Evolutionary conservation across 1,140 invertebrate species (phyloP).

Genomic region (Hyles vespertilio): DNA sequence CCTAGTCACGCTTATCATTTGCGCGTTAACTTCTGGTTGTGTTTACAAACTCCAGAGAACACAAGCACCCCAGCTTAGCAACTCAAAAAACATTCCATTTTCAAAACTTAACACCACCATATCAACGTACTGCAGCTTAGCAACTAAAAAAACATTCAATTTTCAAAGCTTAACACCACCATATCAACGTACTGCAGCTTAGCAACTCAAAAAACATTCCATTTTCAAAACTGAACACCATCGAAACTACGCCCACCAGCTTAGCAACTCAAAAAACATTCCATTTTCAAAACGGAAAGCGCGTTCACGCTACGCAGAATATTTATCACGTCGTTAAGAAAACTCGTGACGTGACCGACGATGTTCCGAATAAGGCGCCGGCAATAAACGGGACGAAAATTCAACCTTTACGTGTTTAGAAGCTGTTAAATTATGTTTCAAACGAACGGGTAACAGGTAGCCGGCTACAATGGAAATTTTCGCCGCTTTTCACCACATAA

Average conservation of each 20-base stretch:
- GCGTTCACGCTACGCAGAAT: slow-evolving; percentile 12
- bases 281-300: slow-evolving; percentile 8
- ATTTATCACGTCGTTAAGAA: slow-evolving; percentile 12
- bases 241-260: too few relatives aligned
- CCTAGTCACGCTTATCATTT: too few relatives aligned
- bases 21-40: too few relatives aligned
- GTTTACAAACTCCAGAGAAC: too few relatives aligned
- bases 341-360: slow-evolving; percentile 13
- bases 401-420: slow-evolving; percentile 38
- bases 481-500: too few relatives aligned
- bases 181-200: too few relatives aligned
- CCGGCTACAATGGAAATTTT: too few relatives aligned
- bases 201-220: not conserved
- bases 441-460: too few relatives aligned
- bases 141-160: not conserved
- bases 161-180: not conserved
- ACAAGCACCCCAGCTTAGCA: too few relatives aligned
- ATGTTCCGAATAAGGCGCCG: slow-evolving; percentile 26
- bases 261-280: not conserved
- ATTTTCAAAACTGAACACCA: slow-evolving; percentile 1
- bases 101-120: too few relatives aligned
- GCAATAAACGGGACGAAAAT: slow-evolving; percentile 29
- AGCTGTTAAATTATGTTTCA: slow-evolving; percentile 42
- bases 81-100: too few relatives aligned
- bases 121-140: too few relatives aligned